These are phyloP conservation scores for Pocillopora meandrina DNA, from an alignment of 92 coral and sea anemone genomes.

Conservation along the genomic window DNA sequence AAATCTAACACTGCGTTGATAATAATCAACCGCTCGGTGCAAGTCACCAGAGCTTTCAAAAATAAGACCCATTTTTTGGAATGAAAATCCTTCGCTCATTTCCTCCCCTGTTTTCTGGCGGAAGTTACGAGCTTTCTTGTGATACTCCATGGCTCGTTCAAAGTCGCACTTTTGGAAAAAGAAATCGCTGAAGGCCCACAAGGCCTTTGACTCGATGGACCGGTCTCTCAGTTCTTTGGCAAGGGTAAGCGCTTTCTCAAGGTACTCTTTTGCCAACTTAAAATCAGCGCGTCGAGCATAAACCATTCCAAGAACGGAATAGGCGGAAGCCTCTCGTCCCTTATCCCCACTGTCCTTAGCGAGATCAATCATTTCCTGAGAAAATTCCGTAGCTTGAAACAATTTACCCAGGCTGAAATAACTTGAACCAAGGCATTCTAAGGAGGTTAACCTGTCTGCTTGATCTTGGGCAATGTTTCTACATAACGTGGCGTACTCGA, in stretches of 20 bases:
- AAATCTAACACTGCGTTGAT: neutral
- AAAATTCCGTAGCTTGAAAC: too few species aligned
- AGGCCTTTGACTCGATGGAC: too few species aligned
- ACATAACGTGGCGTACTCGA: too few species aligned
- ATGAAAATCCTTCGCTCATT: too few species aligned
- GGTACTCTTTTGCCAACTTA: constrained; percentile 3
- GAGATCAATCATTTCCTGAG: neutral
- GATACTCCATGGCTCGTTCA: neutral
- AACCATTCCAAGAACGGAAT: neutral
- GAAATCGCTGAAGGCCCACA: too few species aligned
- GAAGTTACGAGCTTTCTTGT: neutral
- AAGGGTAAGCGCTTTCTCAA: neutral
- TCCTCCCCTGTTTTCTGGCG: too few species aligned
- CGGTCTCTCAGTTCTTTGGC: neutral
- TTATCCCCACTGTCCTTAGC: neutral
- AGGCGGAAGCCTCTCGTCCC: neutral
- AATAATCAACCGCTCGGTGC: neutral
- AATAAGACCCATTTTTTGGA: neutral
- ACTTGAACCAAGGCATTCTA: too few species aligned
- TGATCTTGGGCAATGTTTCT: too few species aligned
- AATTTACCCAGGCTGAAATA: too few species aligned
- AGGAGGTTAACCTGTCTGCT: too few species aligned
- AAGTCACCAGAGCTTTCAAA: neutral
- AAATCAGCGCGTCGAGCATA: neutral
- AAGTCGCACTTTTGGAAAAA: neutral